These are phyloP conservation scores for Coelopa frigida DNA, from an alignment of 1,140 invertebrate genomes.

Conservation along the genomic window DNA sequence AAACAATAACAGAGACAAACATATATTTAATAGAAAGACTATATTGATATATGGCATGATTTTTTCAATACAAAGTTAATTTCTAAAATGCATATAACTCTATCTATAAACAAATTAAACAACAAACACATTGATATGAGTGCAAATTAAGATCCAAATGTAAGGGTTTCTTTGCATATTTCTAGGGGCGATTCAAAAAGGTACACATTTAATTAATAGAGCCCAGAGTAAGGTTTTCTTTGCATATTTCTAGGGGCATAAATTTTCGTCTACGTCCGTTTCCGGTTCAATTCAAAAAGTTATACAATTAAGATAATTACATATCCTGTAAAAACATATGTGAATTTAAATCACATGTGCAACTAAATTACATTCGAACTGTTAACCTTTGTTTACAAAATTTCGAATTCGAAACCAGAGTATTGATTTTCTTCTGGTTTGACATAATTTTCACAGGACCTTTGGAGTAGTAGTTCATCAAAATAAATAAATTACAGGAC, in stretches of 20 bases:
- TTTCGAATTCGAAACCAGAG: no score
- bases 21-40: background rate
- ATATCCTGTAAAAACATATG: background rate
- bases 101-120: background rate
- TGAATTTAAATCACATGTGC: background rate
- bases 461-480: background rate
- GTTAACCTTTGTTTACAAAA: background rate
- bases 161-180: no score
- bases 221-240: background rate
- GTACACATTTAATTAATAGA: background rate
- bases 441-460: no score
- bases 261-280: no score
- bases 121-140: no score
- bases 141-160: no score
- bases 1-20: background rate
- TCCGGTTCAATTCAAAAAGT: no score
- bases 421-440: no score
- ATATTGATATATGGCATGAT: background rate
- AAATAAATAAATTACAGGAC: background rate
- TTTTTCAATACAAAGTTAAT: background rate
- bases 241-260: background rate
- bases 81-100: background rate
- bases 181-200: no score
- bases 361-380: background rate
- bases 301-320: background rate